Evolutionary conservation across 1,140 invertebrate genomes (phyloP).

Genomic region (Whitmania pigra): DNA sequence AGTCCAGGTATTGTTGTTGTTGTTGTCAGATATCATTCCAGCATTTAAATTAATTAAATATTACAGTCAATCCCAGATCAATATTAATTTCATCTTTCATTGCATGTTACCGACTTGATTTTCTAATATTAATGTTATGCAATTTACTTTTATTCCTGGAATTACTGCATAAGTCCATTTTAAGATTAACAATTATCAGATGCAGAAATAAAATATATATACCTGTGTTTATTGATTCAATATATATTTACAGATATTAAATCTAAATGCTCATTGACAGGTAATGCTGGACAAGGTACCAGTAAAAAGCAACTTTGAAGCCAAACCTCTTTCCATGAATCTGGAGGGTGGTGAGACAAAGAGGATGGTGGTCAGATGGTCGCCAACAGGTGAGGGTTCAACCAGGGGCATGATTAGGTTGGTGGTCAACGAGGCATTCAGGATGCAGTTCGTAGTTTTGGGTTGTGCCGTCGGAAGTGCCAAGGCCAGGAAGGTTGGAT

Average conservation of each 20-base stretch:
- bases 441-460: neutral
- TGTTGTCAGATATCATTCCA: no score
- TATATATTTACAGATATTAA: neutral
- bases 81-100: no score
- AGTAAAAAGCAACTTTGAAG: neutral
- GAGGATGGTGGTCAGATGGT: neutral
- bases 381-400: neutral
- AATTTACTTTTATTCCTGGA: neutral
- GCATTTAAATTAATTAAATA: no score
- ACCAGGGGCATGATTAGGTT: neutral
- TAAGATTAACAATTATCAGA: no score
- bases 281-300: constrained; percentile 5
- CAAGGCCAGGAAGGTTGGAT: no score
- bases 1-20: neutral
- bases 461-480: neutral
- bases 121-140: neutral
- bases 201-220: neutral
- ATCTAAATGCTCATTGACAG: neutral
- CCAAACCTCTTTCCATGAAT: neutral
- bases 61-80: no score
- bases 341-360: neutral
- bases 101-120: neutral
- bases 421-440: neutral
- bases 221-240: neutral
- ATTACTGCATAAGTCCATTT: neutral